Evolutionary conservation across 2,888 invertebrate genomes (phyloP).

Genomic region (Drosophila ustulata): DNA sequence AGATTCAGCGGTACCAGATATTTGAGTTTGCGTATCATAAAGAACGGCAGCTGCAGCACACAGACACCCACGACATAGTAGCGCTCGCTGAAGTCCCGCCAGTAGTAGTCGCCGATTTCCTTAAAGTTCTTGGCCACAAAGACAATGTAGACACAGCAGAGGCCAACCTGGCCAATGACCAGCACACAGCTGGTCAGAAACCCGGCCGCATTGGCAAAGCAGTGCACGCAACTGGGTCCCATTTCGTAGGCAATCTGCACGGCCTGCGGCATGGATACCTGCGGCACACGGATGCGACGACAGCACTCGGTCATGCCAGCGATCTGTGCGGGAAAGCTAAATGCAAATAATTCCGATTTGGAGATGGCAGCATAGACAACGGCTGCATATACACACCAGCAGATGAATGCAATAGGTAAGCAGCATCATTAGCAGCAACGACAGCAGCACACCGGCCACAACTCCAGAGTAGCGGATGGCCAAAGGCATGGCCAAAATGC

Average conservation of each 20-base stretch:
- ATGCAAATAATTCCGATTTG: slow-evolving; percentile 49
- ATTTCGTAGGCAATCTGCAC: slow-evolving; percentile 53
- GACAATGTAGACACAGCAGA: slow-evolving; percentile 97
- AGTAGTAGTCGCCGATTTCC: slow-evolving; percentile 88
- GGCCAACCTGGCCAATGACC: slow-evolving; percentile 95
- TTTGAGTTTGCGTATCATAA: slow-evolving; percentile 91
- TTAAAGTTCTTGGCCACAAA: slow-evolving; percentile 94
- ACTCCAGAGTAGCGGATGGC: slow-evolving; percentile 65
- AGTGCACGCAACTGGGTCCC: slow-evolving; percentile 61
- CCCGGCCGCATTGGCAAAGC: slow-evolving; percentile 55
- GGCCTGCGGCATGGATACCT: slow-evolving; percentile 71
- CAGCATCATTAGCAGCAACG: slow-evolving; percentile 58
- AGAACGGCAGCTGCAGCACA: slow-evolving; percentile 89
- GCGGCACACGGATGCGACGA: slow-evolving; percentile 57
- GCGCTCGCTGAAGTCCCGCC: slow-evolving; percentile 84
- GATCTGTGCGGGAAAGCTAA: slow-evolving; percentile 52
- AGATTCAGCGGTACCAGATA: slow-evolving; percentile 95
- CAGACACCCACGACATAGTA: slow-evolving; percentile 86
- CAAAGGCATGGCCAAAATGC: slow-evolving; percentile 70
- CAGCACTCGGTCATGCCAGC: slow-evolving; percentile 72
- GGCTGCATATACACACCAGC: slow-evolving; percentile 59
- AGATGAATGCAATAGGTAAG: slow-evolving; percentile 71
- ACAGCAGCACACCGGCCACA: slow-evolving; percentile 46
- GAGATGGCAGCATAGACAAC: slow-evolving; percentile 12
- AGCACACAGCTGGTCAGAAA: slow-evolving; percentile 90